Base-by-base conservation (phyloP, 2,888 invertebrate genomes). In the Esperia sulphurella region DNA sequence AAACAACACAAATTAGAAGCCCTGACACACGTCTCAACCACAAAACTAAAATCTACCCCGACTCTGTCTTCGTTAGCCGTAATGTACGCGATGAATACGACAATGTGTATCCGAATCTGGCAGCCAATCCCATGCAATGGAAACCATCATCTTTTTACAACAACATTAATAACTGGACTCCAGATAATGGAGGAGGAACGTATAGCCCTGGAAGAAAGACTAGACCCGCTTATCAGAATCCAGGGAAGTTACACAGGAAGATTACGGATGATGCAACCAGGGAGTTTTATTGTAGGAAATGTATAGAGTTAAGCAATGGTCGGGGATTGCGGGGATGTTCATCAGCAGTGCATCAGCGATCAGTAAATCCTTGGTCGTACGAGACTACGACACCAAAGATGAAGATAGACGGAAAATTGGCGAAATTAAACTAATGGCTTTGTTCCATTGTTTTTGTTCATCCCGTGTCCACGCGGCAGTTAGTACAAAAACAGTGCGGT, bases 381-480 rank as follows among this genome's bases (percentile, higher is more conserved):
- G 75, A 79, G 59, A 80, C 73, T 12, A 84, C 88, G 8, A 87
- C 88, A 38, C 70, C 75, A 5, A 88, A 81, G 66, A 63, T 85
- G 40, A 89, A 83, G 66, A 65, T 89, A 50, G 88, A 89, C 46
- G 89, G 89, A 10, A 89, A 89, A 83, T 74, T 89, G 73, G 83
- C 77, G 63, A 89, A 86, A 83, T 83, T 89, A 80, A 84, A 86
- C 72, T 88, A 79, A 85, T 76, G 57, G 62, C 57, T 62, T 57
- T 58, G 66, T 62, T 59, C 60, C 62, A 75, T 80, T 79, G 80
- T 80, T 79, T 76, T 75, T 75, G 75, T 71, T 74, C 74, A 73
- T 72, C 59, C 69, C 65, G 69, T 71, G 68, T 71, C 64, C 61
- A 59, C 69, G 66, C 56, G 59, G 57, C 58, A 51, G 46, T 41